Evolutionary conservation across 2,113 vertebrate species (phyloP), one percentile per base, ranked within the genome.

Genomic region (Eudorcas thomsonii): DNA sequence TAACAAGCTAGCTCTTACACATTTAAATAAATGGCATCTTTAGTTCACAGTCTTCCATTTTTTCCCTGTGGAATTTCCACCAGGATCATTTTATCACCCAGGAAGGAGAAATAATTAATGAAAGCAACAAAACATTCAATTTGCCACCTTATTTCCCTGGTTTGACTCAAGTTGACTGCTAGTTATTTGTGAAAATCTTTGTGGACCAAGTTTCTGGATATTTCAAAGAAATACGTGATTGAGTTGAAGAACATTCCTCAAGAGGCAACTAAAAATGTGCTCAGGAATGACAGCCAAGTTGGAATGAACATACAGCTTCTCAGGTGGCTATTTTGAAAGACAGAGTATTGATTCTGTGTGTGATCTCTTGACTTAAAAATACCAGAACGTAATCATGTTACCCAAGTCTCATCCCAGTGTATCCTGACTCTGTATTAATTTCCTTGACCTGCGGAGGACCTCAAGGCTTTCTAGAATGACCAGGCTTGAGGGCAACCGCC

Each of bases 381-480:
- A 39, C 57, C 78, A 52, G 52, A 87, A 84, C 67, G 33, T 81
- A 60, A 57, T 96, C 39, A 2, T 55, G 45, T 97, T 96, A 91
- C 87, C 60, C 54, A 78, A 77, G 81, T 50, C 67, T 85, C 43
- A 57, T 60, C 21, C 16, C n/a, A 23, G 39, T 36, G 33, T 45
- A 6, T 60, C 64, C 54, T 21, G 30, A 23, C 48, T 60, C 19
- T 33, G 50, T 83, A 64, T 96, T 84, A n/a, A 39, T 97, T 91
- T 87, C 87, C 71, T n/a, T 93, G 94, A 94, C 94, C 92, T 87
- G 33, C 83, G 15, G 62, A 97, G 84, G 88, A 96, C 57, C 90
- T 59, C 5, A 0, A 14, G 67, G 55, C 87, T 54, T 9, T 77
- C 23, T 57, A 54, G 74, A 64, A 36, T 85, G 71, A 4, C 4